phyloP scores from a whole-genome alignment of 2,113 vertebrate species.

The Hypocryptadius cinnamomeus region DNA sequence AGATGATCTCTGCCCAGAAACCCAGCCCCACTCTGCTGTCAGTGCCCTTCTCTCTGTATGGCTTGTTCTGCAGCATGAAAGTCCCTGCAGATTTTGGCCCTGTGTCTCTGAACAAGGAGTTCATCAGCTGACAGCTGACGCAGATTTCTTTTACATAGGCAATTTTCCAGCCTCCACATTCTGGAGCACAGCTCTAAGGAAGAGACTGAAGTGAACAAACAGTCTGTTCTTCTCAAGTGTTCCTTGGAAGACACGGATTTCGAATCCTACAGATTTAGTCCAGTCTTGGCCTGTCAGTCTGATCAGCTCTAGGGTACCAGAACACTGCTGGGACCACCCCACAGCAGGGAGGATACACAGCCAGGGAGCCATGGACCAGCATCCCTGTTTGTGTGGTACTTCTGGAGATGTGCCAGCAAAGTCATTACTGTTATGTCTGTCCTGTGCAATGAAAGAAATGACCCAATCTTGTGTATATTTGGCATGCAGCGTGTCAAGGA shows the following conservation, averaged over 20 bases:
- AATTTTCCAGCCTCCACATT: slow-evolving; percentile 42
- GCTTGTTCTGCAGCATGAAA: background rate
- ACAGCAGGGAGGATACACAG: background rate
- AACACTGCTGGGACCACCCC: background rate
- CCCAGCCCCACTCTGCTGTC: background rate
- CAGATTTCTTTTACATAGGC: slow-evolving; percentile 1
- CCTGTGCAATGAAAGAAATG: background rate
- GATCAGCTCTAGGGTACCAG: background rate
- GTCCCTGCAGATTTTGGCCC: background rate
- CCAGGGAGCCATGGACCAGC: background rate
- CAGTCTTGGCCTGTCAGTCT: background rate
- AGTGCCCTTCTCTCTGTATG: background rate
- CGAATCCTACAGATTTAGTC: background rate
- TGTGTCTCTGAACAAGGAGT: background rate
- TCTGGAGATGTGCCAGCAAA: background rate
- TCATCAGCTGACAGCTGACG: slow-evolving; percentile 1
- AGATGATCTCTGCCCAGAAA: background rate
- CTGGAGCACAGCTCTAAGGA: slow-evolving; percentile 22
- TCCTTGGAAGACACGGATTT: background rate
- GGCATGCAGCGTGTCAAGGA: rapidly evolving
- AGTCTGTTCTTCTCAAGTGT: slow-evolving; percentile 16
- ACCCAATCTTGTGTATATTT: background rate
- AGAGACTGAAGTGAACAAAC: background rate
- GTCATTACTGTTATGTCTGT: background rate
- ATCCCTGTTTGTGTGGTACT: rapidly evolving